A percentile compares a stretch with the other conserved stretches of the same genome.
These are phyloP conservation scores for Labrus mixtus DNA, from an alignment of 2,113 vertebrate genomes.

Conservation along the genomic window DNA sequence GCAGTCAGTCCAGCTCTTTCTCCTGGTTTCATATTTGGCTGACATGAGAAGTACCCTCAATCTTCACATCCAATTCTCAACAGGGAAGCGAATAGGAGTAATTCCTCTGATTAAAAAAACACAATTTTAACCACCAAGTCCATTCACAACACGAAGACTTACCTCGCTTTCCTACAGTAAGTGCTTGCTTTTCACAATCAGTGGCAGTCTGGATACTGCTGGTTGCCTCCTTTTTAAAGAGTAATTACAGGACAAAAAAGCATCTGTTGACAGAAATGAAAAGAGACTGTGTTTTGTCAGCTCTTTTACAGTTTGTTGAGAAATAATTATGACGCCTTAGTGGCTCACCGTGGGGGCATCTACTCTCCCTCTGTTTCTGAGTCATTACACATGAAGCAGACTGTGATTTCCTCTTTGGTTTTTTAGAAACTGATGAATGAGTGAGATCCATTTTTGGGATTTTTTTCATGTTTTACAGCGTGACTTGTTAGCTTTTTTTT, in stretches of 20 bases:
- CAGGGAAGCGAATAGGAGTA: not conserved
- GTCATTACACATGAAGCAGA: conserved; percentile 23
- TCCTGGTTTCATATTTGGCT: not conserved
- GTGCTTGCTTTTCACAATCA: conserved; percentile 17
- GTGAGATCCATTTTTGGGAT: not conserved
- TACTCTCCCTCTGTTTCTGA: conserved; percentile 15
- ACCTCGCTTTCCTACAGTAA: not conserved
- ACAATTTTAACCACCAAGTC: not conserved
- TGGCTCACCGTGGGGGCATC: conserved; percentile 26
- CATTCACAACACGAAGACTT: not conserved
- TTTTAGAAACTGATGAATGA: conserved; percentile 3
- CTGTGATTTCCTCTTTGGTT: not conserved
- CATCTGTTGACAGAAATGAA: conserved; percentile 55
- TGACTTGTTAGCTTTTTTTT: not conserved
- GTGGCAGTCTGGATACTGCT: conserved; percentile 1
- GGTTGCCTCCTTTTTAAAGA: conserved; percentile 27
- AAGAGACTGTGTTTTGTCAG: conserved; percentile 35
- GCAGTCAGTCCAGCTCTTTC: not conserved
- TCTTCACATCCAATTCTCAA: not conserved
- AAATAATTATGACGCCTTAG: conserved; percentile 46
- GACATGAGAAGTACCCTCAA: not conserved
- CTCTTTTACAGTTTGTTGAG: conserved; percentile 54
- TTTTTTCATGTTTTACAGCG: not conserved
- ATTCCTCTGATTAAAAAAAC: not conserved
- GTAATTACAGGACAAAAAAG: conserved; percentile 50